Base-by-base conservation (phyloP, 2,113 vertebrate species). In the Murina feae region DNA sequence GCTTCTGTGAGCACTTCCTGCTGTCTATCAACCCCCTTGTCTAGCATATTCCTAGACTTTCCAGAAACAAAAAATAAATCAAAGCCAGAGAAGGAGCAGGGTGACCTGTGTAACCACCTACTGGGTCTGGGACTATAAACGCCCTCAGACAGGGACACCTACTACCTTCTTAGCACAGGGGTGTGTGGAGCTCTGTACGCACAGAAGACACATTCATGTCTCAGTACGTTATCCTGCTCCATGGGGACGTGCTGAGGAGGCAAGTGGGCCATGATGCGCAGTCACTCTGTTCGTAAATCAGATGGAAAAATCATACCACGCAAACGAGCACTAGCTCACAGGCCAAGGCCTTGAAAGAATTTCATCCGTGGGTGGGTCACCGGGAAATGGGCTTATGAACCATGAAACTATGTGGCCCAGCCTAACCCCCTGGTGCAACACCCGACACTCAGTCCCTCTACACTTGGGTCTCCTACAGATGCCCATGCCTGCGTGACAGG, bases 291-390 rank as follows among this genome's bases (percentile, higher is more conserved):
- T 63, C 76, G 65, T 66, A 94, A 87, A 76, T 85, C 93, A 60
- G 76, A 81, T 51, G 72, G 95, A 51, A 91, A 79, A 84, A 78
- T 55, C 79, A 87, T 28, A 39, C 58, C 83, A 68, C 25, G 63
- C 90, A 90, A 68, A 82, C 92, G 42, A 93, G 66, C 71, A 16
- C 47, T 10, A 18, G 30, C 21, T 87, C 93, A 76, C 49, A n/a
- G 75, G 75, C 89, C 93, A 90, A 21, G 37, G 60, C 47, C 87
- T 78, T 18, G 71, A 60, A 85, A 88, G 85, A 79, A 69, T 93
- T 85, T 65, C 51, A 65, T 44, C 87, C 78, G 87, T 85, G 85
- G 78, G 90, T 49, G 60, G 89, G 49, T 55, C 75, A 5, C 90
- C 44, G 58, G 84, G 90, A 84, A 79, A 58, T 39, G 9, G 47